Conservation (phyloP, 37 sponge, comb jelly and placozoan species). For the Theonella swinhoei region DNA sequence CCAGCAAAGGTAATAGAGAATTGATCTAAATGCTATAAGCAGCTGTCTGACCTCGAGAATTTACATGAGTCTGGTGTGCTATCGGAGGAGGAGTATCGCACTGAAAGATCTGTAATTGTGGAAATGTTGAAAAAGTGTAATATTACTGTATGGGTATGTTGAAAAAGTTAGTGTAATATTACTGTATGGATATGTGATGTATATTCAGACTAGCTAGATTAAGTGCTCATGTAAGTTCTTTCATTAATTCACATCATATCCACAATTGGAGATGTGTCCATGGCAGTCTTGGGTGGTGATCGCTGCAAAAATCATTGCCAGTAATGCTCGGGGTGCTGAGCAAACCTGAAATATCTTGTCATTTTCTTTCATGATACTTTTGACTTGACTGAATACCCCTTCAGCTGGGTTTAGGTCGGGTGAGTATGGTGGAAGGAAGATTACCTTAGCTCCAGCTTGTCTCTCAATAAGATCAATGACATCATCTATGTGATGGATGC, state of each 20-base stretch:
- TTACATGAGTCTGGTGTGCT: neutral
- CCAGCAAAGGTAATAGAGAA: neutral
- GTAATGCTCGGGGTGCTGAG: neutral
- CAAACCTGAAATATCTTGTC: neutral
- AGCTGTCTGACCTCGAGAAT: neutral
- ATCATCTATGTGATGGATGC: slow-evolving; percentile 2
- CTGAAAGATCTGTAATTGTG: neutral
- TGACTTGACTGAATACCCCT: slow-evolving; percentile 9
- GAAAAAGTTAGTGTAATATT: too few species aligned
- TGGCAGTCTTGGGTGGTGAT: neutral
- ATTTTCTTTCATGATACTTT: neutral
- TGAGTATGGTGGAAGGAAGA: slow-evolving; percentile 12
- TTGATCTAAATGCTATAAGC: slow-evolving; percentile 2
- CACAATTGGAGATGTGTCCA: slow-evolving; percentile 1
- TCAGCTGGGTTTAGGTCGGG: slow-evolving; percentile 22
- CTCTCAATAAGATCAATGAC: slow-evolving; percentile 18
- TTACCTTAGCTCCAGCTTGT: slow-evolving; percentile 14
- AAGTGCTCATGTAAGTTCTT: neutral
- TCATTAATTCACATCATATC: neutral
- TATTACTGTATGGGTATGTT: too few species aligned
- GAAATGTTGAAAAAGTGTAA: neutral
- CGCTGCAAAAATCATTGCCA: neutral
- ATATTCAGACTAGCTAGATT: neutral
- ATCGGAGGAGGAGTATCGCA: neutral
- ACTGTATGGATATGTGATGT: neutral